phyloP scores from a whole-genome alignment of 2,113 vertebrate genomes.

The Leucosticte australis region DNA sequence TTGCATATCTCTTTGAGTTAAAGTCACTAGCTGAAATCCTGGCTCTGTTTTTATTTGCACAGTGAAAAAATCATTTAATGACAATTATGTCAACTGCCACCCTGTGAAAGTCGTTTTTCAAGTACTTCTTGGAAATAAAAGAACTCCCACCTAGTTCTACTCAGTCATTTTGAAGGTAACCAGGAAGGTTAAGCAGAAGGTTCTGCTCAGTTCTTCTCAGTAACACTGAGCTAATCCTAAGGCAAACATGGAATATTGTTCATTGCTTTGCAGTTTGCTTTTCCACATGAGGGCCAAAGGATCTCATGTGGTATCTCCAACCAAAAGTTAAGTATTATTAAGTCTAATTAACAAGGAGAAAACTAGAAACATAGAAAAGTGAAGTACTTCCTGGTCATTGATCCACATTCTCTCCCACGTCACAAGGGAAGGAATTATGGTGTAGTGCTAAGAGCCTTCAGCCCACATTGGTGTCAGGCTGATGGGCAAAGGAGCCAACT shows the following conservation, averaged over 20 bases:
- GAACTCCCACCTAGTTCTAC: neutral
- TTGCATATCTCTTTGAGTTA: conserved; percentile 3
- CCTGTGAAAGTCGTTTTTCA: neutral
- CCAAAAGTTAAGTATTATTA: neutral
- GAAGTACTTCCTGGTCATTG: neutral
- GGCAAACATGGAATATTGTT: neutral
- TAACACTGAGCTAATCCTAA: neutral
- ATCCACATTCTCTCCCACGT: neutral
- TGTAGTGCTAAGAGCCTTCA: neutral
- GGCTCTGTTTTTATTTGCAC: neutral
- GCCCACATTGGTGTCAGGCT: neutral
- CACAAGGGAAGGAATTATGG: neutral
- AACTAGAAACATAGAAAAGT: neutral
- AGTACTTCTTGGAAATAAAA: neutral
- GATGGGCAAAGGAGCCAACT: neutral
- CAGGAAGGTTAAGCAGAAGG: neutral
- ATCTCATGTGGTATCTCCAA: neutral
- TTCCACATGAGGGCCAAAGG: neutral
- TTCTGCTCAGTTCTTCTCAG: neutral
- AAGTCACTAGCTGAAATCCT: conserved; percentile 2
- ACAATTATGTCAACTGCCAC: neutral
- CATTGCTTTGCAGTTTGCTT: neutral
- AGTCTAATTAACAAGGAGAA: neutral
- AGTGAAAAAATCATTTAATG: neutral
- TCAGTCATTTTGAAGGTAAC: neutral